A percentile compares a stretch with the other conserved stretches of the same genome.
Conservation (phyloP, 2,113 vertebrate species). For the Recurvirostra avosetta region DNA sequence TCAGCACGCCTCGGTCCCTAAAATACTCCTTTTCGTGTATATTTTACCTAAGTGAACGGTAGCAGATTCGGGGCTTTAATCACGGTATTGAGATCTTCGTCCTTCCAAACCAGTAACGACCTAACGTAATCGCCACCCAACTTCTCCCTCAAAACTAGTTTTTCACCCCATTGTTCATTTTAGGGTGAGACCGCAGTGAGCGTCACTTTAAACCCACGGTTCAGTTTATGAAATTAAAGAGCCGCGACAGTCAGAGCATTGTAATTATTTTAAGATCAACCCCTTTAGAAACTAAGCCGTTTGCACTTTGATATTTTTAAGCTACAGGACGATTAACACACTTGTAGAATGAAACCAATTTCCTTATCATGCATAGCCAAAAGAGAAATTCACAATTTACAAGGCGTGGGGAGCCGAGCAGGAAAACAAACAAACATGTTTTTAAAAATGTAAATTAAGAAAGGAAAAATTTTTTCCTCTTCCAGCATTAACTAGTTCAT, state of each 20-base stretch:
- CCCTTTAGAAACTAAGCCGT: neutral
- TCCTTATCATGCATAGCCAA: neutral
- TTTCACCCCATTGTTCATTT: neutral
- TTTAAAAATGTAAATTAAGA: constrained; percentile 43
- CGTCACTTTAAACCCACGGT: neutral
- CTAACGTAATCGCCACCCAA: fast-evolving
- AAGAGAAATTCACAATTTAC: constrained; percentile 35
- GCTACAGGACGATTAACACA: neutral
- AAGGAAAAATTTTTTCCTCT: neutral
- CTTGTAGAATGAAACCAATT: neutral
- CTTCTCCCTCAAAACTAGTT: neutral
- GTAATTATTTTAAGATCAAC: neutral
- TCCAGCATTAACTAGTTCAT: constrained; percentile 1
- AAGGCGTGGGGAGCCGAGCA: neutral
- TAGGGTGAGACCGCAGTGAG: neutral
- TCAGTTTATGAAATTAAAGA: neutral
- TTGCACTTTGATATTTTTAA: neutral
- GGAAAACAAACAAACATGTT: constrained; percentile 49
- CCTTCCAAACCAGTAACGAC: neutral
- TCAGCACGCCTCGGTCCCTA: neutral
- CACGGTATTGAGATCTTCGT: fast-evolving
- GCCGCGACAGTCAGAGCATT: neutral
- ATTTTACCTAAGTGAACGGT: neutral
- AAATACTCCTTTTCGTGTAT: fast-evolving
- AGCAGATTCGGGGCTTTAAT: neutral